Evolutionary conservation across 2,113 vertebrate genomes (phyloP), one percentile per base, ranked within the genome.

Genomic region (Regulus satrapa): DNA sequence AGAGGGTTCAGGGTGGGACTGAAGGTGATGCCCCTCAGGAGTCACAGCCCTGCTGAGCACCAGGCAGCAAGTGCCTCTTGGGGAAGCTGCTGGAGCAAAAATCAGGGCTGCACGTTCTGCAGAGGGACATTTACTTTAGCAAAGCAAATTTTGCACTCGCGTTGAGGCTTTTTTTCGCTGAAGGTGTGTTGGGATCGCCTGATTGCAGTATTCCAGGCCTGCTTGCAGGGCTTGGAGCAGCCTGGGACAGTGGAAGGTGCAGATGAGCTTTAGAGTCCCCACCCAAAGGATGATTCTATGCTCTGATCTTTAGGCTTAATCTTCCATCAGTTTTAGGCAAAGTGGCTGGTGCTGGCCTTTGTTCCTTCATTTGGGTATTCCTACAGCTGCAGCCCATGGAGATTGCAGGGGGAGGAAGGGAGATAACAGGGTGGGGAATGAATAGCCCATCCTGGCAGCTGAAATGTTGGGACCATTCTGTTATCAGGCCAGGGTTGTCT

Each of bases 71-170:
- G 10, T 0, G 16, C 3, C 23, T 51, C 34, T 1, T 32, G 43
- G 32, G n/a, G 21, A 21, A 68, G 5, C 25, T 32, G 45, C 21
- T 23, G 62, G 14, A 9, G 17, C 48, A 9, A 18, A 54, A 8
- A 1, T 3, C 56, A 5, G n/a, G 2, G 51, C 32, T 43, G 18
- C 41, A 28, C 14, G 2, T 34, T 55, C 10, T 23, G 43, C 31
- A 21, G 29, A 41, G 40, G 25, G 36, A 28, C 31, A 6, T 9
- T 34, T 20, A 2, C 4, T 54, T 14, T 14, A 46, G 11, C 9
- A 24, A 36, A 54, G 21, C 8, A 7, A 4, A 3, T 26, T 14
- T 54, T 13, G 1, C 8, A 1, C 10, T 49, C 5, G 0, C 19
- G 8, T 19, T 40, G 51, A 32, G 49, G 49, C 26, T 40, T 48